Evolutionary conservation across 2,797 vertebrate genomes (phyloP), one percentile per base, ranked within the genome.

Genomic region (Mormyrus proboscirostris): DNA sequence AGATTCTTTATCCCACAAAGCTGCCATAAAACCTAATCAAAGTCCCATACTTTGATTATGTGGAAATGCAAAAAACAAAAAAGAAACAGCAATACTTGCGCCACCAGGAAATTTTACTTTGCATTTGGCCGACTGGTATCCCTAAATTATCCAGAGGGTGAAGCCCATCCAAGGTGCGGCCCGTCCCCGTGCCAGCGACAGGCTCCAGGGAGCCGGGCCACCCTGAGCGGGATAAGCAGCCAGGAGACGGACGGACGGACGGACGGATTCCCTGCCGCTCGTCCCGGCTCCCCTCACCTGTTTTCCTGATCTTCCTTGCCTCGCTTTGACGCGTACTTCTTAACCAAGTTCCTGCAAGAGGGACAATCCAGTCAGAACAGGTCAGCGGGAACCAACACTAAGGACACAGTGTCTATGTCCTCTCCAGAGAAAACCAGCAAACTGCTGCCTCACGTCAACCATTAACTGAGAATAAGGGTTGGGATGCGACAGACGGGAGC

Each of bases 231-330:
- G 65, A 38, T 0, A 69, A 33, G 12, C 4, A 4, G 25, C 10
- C 62, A 14, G 10, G 2, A 69, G 59, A 33, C 29, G 29, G 57
- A 3, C 9, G 3, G 3, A 3, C 9, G 3, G 3, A 62, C 2
- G 8, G 59, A n/a, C 4, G 0, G 22, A 38, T 73, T 4, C 1
- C 10, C 69, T 12, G 22, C 25, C 62, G 1, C 9, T 33, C 12
- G 6, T 16, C 22, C 5, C 10, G 2, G 50, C n/a, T 4, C 1
- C 95, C 96, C 95, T 96, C 94, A 97, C 97, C 97, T 97, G 96
- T 95, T 95, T 79, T 98, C 97, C 3, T 96, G 97, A 88, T 98
- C 97, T 92, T 98, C 97, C 94, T 97, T 97, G 90, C 95, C 95
- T 93, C 96, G 94, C 93, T 98, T 98, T 41, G 96, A 94, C 90